Evolutionary conservation across 1,140 invertebrate genomes (phyloP).

Genomic region (Battus philenor): DNA sequence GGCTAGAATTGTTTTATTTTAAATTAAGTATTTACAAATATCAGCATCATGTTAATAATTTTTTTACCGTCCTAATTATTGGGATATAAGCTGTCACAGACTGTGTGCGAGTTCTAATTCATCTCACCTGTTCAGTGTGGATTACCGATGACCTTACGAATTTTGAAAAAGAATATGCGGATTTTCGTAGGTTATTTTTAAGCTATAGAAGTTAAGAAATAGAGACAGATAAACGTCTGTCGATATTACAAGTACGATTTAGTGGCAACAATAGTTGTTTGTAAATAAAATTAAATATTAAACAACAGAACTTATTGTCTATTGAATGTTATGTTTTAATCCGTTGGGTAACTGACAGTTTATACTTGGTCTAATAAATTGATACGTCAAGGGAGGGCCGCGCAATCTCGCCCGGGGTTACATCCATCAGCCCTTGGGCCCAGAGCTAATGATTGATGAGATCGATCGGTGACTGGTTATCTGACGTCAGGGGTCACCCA

Average conservation of each 20-base stretch:
- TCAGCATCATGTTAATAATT: too few species aligned
- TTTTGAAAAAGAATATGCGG: not conserved
- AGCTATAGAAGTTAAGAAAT: not conserved
- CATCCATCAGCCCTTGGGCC: conserved; percentile 49
- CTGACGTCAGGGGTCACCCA: conserved; percentile 12
- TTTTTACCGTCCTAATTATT: too few species aligned
- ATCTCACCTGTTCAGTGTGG: too few species aligned
- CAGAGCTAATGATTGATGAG: conserved; percentile 56
- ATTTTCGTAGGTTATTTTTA: not conserved
- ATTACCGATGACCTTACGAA: not conserved
- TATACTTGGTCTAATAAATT: conserved; percentile 71
- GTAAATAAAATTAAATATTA: too few species aligned
- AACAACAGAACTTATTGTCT: too few species aligned
- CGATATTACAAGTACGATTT: too few species aligned
- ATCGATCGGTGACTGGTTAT: conserved; percentile 38
- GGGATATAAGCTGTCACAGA: too few species aligned
- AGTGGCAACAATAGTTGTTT: too few species aligned
- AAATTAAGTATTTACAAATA: too few species aligned
- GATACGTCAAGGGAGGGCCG: conserved; percentile 55
- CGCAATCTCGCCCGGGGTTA: conserved; percentile 49
- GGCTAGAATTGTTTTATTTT: too few species aligned
- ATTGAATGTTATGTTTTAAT: conserved; percentile 47
- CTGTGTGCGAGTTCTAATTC: too few species aligned
- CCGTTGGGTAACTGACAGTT: conserved; percentile 48
- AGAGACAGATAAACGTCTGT: not conserved